These are phyloP conservation scores for Xylophagus ater DNA, from an alignment of 2,888 invertebrate species.

Conservation along the genomic window DNA sequence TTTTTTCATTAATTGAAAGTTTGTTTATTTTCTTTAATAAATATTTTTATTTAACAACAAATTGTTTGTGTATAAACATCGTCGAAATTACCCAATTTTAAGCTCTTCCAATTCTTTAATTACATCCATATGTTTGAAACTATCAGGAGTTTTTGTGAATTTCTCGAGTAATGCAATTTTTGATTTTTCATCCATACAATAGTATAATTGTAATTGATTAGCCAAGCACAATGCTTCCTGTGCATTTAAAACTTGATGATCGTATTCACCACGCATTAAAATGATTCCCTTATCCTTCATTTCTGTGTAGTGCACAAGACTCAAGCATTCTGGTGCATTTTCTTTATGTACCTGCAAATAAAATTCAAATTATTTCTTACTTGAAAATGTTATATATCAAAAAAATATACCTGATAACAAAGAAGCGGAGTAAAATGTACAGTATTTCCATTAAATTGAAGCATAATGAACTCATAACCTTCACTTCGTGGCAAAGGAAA, in stretches of 20 bases:
- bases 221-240: constrained; percentile 77
- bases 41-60: too few relatives aligned
- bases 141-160: constrained; percentile 59
- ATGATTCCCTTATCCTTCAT: constrained; percentile 60
- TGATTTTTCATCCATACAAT: constrained; percentile 51
- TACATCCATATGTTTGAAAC: constrained; percentile 73
- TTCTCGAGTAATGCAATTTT: constrained; percentile 52
- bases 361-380: too few relatives aligned
- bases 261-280: constrained; percentile 78
- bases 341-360: constrained; percentile 66
- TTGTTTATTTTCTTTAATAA: too few relatives aligned
- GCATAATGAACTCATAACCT: constrained; percentile 78
- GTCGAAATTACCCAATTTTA: constrained; percentile 28
- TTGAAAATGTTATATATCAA: too few relatives aligned
- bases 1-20: too few relatives aligned
- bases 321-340: constrained; percentile 79
- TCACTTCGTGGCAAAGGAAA: constrained; percentile 69
- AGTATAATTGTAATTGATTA: constrained; percentile 78
- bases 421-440: constrained; percentile 77
- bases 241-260: constrained; percentile 60
- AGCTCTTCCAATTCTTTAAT: constrained; percentile 64
- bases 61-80: background rate
- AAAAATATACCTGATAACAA: constrained; percentile 59
- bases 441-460: constrained; percentile 58
- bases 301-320: constrained; percentile 68